Percentiles rank a stretch among this genome's conserved stretches.
phyloP scores from a whole-genome alignment of 2,888 invertebrate genomes.

The Cantharis lateralis region DNA sequence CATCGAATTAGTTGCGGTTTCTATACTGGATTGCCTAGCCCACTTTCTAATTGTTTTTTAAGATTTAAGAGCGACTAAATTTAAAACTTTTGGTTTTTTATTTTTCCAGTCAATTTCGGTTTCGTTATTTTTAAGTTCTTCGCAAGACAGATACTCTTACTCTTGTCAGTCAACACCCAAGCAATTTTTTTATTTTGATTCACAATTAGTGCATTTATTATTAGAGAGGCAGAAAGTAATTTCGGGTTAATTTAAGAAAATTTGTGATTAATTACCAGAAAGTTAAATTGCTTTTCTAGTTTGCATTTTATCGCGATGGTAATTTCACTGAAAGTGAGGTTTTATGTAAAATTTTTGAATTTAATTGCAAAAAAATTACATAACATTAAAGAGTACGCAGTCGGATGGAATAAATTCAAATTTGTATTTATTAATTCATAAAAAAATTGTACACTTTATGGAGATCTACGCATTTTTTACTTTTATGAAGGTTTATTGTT shows the following conservation, averaged over 20 bases:
- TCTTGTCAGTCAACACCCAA: neutral
- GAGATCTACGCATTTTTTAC: neutral
- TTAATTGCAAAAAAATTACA: neutral
- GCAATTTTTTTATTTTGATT: neutral
- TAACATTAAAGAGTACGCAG: neutral
- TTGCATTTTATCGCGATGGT: neutral
- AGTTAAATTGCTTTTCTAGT: neutral
- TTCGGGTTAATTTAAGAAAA: neutral
- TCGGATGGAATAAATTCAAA: neutral
- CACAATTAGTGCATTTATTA: neutral
- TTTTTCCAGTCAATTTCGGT: neutral
- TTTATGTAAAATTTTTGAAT: neutral
- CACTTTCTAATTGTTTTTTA: conserved; percentile 4
- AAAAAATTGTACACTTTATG: neutral
- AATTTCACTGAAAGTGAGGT: neutral
- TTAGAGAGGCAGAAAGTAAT: neutral
- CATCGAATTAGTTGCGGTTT: neutral
- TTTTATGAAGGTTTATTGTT: neutral
- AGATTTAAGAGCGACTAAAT: neutral
- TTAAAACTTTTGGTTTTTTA: neutral
- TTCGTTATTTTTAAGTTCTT: neutral
- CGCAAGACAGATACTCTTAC: neutral
- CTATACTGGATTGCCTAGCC: neutral
- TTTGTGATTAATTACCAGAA: neutral
- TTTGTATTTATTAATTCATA: neutral